Base-by-base conservation (phyloP, 2,797 vertebrate genomes). In the Protosalanx chinensis region DNA sequence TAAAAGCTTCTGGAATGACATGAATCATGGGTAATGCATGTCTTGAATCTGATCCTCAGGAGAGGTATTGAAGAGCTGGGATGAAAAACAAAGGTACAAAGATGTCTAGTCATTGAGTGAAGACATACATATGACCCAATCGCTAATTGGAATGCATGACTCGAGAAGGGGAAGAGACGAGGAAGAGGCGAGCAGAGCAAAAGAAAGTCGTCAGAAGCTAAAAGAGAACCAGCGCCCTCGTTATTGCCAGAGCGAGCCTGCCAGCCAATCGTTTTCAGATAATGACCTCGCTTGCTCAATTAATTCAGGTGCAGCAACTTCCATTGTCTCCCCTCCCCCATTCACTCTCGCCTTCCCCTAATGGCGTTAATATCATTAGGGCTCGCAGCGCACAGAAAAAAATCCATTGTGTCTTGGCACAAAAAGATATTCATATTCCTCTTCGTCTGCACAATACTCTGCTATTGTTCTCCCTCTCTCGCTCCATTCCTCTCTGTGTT, bases 321-420 rank as follows among this genome's bases (percentile, higher is more conserved):
- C 30, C 30, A 63, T 63, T 63, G 23, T 33, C 29, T 35, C 29
- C 15, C 29, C 23, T 29, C 61, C 29, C 13, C 30, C 29, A 29
- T 16, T 63, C 61, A 6, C 30, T 35, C 61, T 32, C 32, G n/a
- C 30, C 29, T 7, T 33, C 30, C 61, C 92, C 92, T 94, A 94
- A 94, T 93, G 93, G 93, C 92, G 93, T 93, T 93, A 93, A 93
- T 94, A 93, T 93, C 92, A 93, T 94, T 94, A 94, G 92, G 91
- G 93, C 93, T 93, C 89, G 91, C 90, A 85, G 90, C 84, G 90
- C 90, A 84, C 86, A 81, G 12, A 1, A 27, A 56, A 74, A 85
- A 75, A 91, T 91, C 90, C 90, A 89, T 82, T 78, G 89, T 91
- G 87, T 84, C 71, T 87, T 0, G 91, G 89, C 91, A 93, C 92